These are phyloP conservation scores for Rugalucina vietnamica DNA, from an alignment of 2,888 invertebrate species.

Conservation along the genomic window DNA sequence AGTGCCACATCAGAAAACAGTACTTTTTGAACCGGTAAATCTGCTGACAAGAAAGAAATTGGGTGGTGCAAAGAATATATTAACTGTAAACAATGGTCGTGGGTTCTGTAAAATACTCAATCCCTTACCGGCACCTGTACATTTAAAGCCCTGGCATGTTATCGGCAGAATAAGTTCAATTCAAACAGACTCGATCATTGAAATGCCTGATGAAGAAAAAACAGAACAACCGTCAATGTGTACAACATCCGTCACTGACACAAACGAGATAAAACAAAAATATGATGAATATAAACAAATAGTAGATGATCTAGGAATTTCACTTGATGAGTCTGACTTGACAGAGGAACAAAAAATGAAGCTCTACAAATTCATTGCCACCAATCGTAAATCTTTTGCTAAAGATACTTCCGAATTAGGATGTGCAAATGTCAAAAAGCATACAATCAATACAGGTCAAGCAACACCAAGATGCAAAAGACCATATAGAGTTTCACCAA, in stretches of 20 bases:
- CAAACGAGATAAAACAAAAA: neutral
- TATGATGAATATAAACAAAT: neutral
- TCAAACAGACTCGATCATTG: constrained; percentile 17
- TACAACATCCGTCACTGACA: neutral
- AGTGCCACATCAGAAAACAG: neutral
- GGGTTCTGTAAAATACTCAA: constrained; percentile 36
- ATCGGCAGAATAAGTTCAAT: constrained; percentile 30
- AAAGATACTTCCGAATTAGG: constrained; percentile 44
- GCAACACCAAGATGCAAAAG: neutral
- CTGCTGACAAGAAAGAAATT: constrained; percentile 4
- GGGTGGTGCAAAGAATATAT: constrained; percentile 16
- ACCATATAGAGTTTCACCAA: neutral
- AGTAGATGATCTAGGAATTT: constrained; percentile 13
- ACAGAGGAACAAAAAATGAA: constrained; percentile 12
- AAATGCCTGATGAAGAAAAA: constrained; percentile 1
- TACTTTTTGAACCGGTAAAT: constrained; percentile 26
- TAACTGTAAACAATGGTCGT: constrained; percentile 2
- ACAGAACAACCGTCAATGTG: neutral
- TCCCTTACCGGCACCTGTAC: constrained; percentile 3
- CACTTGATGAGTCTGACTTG: constrained; percentile 23
- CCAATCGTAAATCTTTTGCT: constrained; percentile 43
- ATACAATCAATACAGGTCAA: neutral
- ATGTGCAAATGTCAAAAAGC: neutral
- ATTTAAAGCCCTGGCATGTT: constrained; percentile 4
- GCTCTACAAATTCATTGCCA: constrained; percentile 24